Percentiles rank a stretch among this genome's conserved stretches.
Evolutionary conservation across 2,888 invertebrate species (phyloP).

Genomic region (Drosophila robusta): DNA sequence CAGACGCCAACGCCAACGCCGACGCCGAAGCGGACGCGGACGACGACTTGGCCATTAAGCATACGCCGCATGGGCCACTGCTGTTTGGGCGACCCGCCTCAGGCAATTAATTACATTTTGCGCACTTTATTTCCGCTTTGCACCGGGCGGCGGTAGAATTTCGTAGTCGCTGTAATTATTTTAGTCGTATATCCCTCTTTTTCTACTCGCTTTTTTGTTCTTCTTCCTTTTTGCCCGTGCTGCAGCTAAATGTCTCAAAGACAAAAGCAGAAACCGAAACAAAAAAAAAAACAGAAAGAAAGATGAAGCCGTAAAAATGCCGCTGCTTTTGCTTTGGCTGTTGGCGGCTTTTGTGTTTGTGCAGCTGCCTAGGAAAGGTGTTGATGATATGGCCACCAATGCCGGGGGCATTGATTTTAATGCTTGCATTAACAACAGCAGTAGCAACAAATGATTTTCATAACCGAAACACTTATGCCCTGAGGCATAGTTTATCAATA

Average conservation of each 20-base stretch:
- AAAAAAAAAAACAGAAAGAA: slow-evolving; percentile 18
- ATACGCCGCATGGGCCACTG: slow-evolving; percentile 49
- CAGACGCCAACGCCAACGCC: slow-evolving; percentile 16
- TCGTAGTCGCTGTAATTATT: slow-evolving; percentile 62
- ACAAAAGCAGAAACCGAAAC: slow-evolving; percentile 11
- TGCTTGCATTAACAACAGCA: slow-evolving; percentile 22
- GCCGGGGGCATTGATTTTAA: slow-evolving; percentile 71
- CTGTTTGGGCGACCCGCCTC: slow-evolving; percentile 18
- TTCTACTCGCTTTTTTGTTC: slow-evolving; percentile 14
- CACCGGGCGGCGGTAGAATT: slow-evolving; percentile 65
- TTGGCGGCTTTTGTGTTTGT: slow-evolving; percentile 62
- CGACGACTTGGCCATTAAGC: slow-evolving; percentile 41
- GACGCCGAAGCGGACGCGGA: slow-evolving; percentile 26
- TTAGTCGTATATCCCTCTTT: slow-evolving; percentile 44
- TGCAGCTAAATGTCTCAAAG: slow-evolving; percentile 31
- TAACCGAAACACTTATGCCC: slow-evolving; percentile 31
- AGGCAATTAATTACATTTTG: slow-evolving; percentile 78
- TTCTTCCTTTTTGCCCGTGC: slow-evolving; percentile 4
- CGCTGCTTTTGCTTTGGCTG: slow-evolving; percentile 57
- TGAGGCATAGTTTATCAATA: neutral
- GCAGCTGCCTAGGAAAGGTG: slow-evolving; percentile 72
- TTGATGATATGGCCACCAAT: slow-evolving; percentile 65
- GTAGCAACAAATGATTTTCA: slow-evolving; percentile 13
- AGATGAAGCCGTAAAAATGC: slow-evolving; percentile 77
- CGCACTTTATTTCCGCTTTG: slow-evolving; percentile 76